These are phyloP conservation scores for Marronus borbonicus DNA, from an alignment of 2,888 invertebrate genomes.

Conservation along the genomic window DNA sequence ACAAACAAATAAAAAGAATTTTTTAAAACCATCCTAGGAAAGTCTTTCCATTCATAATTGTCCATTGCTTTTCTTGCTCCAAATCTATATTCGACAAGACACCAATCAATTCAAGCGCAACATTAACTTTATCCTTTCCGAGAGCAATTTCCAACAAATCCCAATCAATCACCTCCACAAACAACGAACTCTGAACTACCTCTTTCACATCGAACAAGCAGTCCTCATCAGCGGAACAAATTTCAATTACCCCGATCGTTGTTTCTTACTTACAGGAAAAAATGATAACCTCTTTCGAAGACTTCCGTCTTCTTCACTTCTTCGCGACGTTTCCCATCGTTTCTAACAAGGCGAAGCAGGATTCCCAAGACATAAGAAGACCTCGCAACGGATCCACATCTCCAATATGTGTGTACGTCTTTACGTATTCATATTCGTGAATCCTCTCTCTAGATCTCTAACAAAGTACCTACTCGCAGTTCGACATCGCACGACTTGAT, in stretches of 20 bases:
- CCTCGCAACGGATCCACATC: background rate
- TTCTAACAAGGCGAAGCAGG: background rate
- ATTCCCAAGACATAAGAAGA: slow-evolving; percentile 27
- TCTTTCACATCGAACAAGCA: too few relatives aligned
- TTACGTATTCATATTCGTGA: slow-evolving; percentile 15
- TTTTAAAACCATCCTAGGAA: too few relatives aligned
- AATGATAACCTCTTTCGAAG: background rate
- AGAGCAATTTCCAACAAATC: too few relatives aligned
- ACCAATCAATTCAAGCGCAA: too few relatives aligned
- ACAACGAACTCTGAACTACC: background rate
- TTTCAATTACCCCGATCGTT: background rate
- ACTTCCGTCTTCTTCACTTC: slow-evolving; percentile 16
- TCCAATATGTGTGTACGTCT: background rate
- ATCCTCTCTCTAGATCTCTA: slow-evolving; percentile 5
- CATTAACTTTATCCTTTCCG: too few relatives aligned
- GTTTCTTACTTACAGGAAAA: too few relatives aligned
- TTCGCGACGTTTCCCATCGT: background rate
- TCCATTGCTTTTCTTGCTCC: too few relatives aligned
- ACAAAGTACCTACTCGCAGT: slow-evolving; percentile 7
- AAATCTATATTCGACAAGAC: too few relatives aligned
- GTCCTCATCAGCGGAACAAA: too few relatives aligned
- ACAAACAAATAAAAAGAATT: too few relatives aligned
- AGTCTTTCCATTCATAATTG: too few relatives aligned
- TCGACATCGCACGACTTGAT: slow-evolving; percentile 34
- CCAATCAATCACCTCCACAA: background rate